phyloP scores from a whole-genome alignment of 2,888 invertebrate genomes.

The Archips crataeganus region DNA sequence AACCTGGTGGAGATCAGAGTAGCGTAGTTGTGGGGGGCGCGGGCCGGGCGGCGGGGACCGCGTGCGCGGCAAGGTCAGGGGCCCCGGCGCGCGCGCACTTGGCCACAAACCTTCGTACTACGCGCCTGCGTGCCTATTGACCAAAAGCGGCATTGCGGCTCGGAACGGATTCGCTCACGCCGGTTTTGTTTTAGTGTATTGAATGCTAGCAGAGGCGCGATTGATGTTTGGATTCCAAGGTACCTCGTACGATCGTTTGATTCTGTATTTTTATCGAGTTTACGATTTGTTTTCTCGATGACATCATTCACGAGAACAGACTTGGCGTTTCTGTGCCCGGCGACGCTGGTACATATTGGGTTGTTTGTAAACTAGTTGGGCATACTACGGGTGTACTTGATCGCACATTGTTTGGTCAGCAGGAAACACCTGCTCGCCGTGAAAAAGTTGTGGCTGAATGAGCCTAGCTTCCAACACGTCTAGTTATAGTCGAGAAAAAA shows the following conservation, averaged over 20 bases:
- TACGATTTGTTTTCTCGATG: slow-evolving; percentile 21
- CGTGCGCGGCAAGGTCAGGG: slow-evolving; percentile 75
- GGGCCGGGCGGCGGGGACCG: slow-evolving; percentile 54
- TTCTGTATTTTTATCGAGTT: slow-evolving; percentile 20
- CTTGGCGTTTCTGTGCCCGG: slow-evolving; percentile 6
- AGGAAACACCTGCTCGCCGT: slow-evolving; percentile 41
- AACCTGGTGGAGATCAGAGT: slow-evolving; percentile 58
- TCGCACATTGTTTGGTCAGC: slow-evolving; percentile 19
- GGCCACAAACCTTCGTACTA: slow-evolving; percentile 55
- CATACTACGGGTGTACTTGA: neutral
- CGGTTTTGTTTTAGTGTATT: slow-evolving; percentile 20
- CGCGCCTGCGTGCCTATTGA: slow-evolving; percentile 55
- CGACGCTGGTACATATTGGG: neutral
- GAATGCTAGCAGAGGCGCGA: slow-evolving; percentile 13
- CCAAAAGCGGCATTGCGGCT: slow-evolving; percentile 52
- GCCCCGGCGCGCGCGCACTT: slow-evolving; percentile 67
- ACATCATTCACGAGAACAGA: slow-evolving; percentile 17
- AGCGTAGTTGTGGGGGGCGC: slow-evolving; percentile 51
- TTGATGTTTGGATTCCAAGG: neutral
- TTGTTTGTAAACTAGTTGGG: slow-evolving; percentile 1
- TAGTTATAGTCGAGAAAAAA: slow-evolving; percentile 48
- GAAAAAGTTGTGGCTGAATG: slow-evolving; percentile 34
- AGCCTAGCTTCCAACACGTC: slow-evolving; percentile 49
- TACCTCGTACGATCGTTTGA: slow-evolving; percentile 1
- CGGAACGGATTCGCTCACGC: slow-evolving; percentile 29